Evolutionary conservation across 2,113 vertebrate genomes (phyloP).

Genomic region (Forbesichthys papilliferus): DNA sequence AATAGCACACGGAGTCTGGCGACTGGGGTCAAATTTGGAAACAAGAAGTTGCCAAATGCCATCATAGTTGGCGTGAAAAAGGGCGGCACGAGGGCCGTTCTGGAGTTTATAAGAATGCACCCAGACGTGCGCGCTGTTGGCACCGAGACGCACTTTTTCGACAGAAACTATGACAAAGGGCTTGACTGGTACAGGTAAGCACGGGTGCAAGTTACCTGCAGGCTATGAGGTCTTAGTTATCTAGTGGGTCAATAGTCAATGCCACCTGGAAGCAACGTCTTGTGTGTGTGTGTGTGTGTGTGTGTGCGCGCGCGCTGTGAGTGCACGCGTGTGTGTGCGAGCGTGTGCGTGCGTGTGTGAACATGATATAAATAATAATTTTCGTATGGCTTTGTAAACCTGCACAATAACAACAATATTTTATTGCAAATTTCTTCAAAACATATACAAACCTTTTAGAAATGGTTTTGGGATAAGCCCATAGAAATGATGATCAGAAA

Average conservation of each 20-base stretch:
- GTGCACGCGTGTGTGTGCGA: no score
- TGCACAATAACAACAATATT: no score
- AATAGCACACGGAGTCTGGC: constrained; percentile 54
- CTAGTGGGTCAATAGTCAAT: background rate
- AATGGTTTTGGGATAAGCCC: no score
- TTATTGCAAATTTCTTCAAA: no score
- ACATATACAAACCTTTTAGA: no score
- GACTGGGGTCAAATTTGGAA: constrained; percentile 70
- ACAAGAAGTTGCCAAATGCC: constrained; percentile 88
- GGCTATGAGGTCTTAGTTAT: no score
- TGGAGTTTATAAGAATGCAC: constrained; percentile 91
- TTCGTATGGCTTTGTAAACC: no score
- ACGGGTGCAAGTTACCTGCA: background rate
- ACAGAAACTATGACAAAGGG: constrained; percentile 89
- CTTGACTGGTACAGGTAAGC: constrained; percentile 94
- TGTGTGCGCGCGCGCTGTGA: no score
- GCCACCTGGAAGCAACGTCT: background rate
- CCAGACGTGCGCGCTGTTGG: constrained; percentile 90
- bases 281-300: background rate
- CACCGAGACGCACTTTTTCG: constrained; percentile 94
- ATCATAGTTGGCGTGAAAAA: constrained; percentile 95
- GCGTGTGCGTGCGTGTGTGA: background rate
- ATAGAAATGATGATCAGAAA: no score
- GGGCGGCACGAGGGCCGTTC: constrained; percentile 89
- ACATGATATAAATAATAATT: no score